Evolutionary conservation across 2,797 vertebrate genomes (phyloP).

Genomic region (Garrulus glandarius): DNA sequence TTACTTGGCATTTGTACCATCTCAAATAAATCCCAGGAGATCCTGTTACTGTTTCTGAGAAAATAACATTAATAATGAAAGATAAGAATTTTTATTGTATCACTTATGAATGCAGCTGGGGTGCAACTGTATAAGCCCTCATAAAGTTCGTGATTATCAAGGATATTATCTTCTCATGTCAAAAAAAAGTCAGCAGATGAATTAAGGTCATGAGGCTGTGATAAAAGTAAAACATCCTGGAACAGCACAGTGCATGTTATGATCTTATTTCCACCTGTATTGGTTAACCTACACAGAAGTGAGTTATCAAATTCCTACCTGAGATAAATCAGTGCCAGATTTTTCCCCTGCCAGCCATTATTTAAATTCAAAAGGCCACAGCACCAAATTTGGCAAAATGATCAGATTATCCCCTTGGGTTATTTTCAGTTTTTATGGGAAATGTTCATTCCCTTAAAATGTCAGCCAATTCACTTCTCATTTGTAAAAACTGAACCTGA

Average conservation of each 20-base stretch:
- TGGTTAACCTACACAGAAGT: background rate
- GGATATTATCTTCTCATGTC: background rate
- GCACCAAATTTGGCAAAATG: background rate
- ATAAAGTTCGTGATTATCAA: background rate
- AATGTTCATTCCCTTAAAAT: background rate
- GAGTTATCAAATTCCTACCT: background rate
- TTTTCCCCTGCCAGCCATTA: background rate
- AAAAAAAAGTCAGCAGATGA: background rate
- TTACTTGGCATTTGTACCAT: background rate
- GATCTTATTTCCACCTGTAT: background rate
- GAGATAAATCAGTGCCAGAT: background rate
- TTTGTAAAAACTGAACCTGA: background rate
- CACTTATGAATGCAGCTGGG: background rate
- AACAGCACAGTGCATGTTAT: background rate
- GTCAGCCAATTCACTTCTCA: background rate
- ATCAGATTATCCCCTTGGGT: background rate
- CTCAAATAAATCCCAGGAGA: background rate
- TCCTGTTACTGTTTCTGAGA: background rate
- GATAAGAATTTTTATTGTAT: background rate
- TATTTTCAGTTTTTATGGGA: slow-evolving; percentile 5
- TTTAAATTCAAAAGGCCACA: background rate
- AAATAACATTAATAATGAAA: slow-evolving; percentile 25
- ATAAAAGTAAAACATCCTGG: background rate
- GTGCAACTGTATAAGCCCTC: background rate
- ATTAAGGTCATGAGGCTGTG: background rate